Percentiles rank a stretch among this genome's conserved stretches.
These are phyloP conservation scores for Epistrophe eligans DNA, from an alignment of 2,888 invertebrate genomes.

Conservation along the genomic window DNA sequence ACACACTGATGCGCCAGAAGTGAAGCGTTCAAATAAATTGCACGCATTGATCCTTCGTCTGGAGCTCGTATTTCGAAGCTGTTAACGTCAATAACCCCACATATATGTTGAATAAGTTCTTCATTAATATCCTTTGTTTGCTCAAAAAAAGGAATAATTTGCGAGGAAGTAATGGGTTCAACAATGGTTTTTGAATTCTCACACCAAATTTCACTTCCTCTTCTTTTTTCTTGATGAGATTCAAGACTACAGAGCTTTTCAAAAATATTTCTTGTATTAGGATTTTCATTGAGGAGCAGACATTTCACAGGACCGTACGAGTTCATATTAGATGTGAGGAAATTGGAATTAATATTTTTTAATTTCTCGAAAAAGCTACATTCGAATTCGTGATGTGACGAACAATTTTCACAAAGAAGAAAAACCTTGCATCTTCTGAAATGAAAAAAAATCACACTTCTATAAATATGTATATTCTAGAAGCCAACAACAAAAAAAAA, in stretches of 20 bases:
- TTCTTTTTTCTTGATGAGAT: slow-evolving; percentile 85
- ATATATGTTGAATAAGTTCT: slow-evolving; percentile 87
- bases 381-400: slow-evolving; percentile 85
- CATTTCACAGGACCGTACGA: slow-evolving; percentile 83
- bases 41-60: slow-evolving; percentile 85
- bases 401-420: slow-evolving; percentile 84
- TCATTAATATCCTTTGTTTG: slow-evolving; percentile 82
- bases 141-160: slow-evolving; percentile 77
- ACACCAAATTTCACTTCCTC: slow-evolving; percentile 85
- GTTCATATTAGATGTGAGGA: slow-evolving; percentile 76
- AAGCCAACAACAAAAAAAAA: too few relatives aligned
- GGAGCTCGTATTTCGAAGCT: slow-evolving; percentile 89
- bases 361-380: slow-evolving; percentile 85
- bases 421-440: slow-evolving; percentile 85
- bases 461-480: too few relatives aligned
- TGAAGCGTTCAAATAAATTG: slow-evolving; percentile 89
- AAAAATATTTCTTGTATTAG: slow-evolving; percentile 83
- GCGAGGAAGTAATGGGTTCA: slow-evolving; percentile 78
- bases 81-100: slow-evolving; percentile 91
- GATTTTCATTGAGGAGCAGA: slow-evolving; percentile 84
- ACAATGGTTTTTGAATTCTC: slow-evolving; percentile 84
- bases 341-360: slow-evolving; percentile 76
- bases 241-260: slow-evolving; percentile 85
- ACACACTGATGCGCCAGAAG: slow-evolving; percentile 91
- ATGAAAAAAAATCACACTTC: not conserved